phyloP scores from a whole-genome alignment of 2,113 vertebrate species.

The Dolichotis patagonum region DNA sequence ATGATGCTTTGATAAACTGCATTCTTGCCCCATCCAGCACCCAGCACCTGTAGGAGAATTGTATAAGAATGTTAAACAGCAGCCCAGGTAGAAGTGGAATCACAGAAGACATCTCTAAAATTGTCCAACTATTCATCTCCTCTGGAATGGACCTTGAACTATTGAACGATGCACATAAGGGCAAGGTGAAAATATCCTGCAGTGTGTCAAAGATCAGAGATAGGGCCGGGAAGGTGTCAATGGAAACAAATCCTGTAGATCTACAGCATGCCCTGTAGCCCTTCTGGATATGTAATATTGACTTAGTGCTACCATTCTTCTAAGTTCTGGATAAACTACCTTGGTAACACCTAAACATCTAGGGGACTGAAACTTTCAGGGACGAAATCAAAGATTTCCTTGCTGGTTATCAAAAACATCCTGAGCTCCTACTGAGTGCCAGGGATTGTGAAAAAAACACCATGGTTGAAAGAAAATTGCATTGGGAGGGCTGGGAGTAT shows the following conservation, averaged over 20 bases:
- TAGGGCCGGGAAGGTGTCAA: neutral
- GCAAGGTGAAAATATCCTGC: neutral
- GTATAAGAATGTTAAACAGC: neutral
- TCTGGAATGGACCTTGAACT: slow-evolving; percentile 27
- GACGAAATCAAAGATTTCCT: neutral
- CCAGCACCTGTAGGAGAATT: neutral
- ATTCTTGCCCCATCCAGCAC: neutral
- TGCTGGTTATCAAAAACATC: neutral
- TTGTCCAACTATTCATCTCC: neutral
- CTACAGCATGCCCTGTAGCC: neutral
- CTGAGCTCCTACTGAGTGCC: neutral
- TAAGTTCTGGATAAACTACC: neutral
- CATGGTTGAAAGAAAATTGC: neutral
- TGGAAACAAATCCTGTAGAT: slow-evolving; percentile 28
- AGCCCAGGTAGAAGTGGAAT: neutral
- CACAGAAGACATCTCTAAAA: slow-evolving; percentile 1
- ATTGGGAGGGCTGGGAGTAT: too few relatives aligned
- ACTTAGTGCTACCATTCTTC: neutral
- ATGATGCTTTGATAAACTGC: neutral
- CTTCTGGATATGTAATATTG: neutral
- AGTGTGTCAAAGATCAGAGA: neutral
- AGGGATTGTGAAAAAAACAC: neutral
- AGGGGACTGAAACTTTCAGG: neutral
- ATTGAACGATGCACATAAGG: neutral
- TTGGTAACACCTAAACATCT: neutral